Evolutionary conservation across 2,113 vertebrate species (phyloP).

Genomic region (Melanocharis versteri): DNA sequence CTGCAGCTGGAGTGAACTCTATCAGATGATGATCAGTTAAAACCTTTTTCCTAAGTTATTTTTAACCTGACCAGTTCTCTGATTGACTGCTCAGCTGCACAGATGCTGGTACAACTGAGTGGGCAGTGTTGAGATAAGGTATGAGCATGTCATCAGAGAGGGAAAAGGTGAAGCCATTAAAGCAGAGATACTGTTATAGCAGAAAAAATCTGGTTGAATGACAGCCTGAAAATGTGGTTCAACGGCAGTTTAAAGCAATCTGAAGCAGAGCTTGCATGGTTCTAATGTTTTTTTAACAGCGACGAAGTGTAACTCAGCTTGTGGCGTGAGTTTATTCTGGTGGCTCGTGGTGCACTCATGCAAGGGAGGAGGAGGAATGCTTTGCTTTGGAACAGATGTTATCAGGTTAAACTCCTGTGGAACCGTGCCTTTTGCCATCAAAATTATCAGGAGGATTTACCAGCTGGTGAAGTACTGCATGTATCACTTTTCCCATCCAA

Average conservation of each 20-base stretch:
- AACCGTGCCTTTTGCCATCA: background rate
- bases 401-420: background rate
- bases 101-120: background rate
- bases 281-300: background rate
- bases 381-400: background rate
- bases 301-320: background rate
- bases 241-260: background rate
- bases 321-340: background rate
- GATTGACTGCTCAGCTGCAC: background rate
- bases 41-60: background rate
- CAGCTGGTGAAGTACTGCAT: background rate
- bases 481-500: background rate
- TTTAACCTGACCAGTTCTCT: background rate
- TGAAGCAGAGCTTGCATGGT: background rate
- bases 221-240: background rate
- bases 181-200: background rate
- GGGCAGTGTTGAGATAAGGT: background rate
- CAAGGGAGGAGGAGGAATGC: background rate
- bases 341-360: background rate
- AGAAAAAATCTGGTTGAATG: background rate
- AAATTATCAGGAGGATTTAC: background rate
- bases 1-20: background rate
- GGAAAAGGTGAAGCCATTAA: background rate
- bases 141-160: background rate
- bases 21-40: background rate